Evolutionary conservation across 2,113 vertebrate species (phyloP).

Genomic region (Halichoeres trimaculatus): DNA sequence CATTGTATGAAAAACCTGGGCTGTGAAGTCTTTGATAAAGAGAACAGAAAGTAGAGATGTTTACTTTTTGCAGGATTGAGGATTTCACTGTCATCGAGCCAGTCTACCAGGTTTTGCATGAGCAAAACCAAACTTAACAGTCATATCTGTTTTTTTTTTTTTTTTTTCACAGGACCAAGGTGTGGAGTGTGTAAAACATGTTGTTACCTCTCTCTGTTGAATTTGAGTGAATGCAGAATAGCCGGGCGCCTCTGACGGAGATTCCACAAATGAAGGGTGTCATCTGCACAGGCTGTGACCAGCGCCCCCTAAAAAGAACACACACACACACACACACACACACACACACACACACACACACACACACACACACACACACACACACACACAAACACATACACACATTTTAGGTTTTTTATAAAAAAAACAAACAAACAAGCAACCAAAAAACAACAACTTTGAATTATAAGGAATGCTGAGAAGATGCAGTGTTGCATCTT

Average conservation of each 20-base stretch:
- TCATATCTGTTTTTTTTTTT: neutral
- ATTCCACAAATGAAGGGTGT: constrained; percentile 98
- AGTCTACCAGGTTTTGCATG: neutral
- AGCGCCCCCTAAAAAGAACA: constrained; percentile 88
- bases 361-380: too few species aligned
- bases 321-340: too few species aligned
- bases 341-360: too few species aligned
- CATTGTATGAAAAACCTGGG: too few species aligned
- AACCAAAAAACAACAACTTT: too few species aligned
- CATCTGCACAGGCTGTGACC: constrained; percentile 95
- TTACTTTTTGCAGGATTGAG: neutral
- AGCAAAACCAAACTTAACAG: neutral
- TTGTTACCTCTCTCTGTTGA: constrained; percentile 95
- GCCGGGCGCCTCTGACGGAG: constrained; percentile 95
- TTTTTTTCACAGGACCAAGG: neutral
- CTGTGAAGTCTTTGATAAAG: too few species aligned
- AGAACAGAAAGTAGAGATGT: too few species aligned
- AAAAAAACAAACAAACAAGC: too few species aligned
- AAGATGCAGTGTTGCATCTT: too few species aligned
- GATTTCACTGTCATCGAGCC: neutral
- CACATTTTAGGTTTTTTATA: too few species aligned
- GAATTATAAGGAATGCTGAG: too few species aligned
- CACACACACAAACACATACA: too few species aligned
- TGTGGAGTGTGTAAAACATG: constrained; percentile 7
- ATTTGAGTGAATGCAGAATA: constrained; percentile 96